A percentile compares a stretch with the other conserved stretches of the same genome.
phyloP scores from a whole-genome alignment of 2,113 vertebrate genomes.

The Nematolebias whitei region DNA sequence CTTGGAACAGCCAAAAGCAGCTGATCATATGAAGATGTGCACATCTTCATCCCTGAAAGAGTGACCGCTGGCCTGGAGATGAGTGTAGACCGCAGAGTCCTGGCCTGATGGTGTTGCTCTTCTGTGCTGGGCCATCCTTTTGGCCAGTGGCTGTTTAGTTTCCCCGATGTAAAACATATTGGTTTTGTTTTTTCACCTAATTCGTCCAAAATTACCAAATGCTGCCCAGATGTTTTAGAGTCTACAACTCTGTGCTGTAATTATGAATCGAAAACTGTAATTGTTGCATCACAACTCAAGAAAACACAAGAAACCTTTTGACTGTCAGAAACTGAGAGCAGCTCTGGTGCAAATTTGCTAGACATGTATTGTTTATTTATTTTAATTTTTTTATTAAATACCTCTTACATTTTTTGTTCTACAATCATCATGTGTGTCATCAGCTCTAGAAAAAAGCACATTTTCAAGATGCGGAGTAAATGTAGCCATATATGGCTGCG shows the following conservation, averaged over 20 bases:
- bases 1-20: too few species aligned
- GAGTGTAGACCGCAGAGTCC: too few species aligned
- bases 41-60: too few species aligned
- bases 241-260: background rate
- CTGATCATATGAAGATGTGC: too few species aligned
- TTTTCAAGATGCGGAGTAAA: slow-evolving; percentile 9
- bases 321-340: background rate
- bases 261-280: background rate
- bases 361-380: too few species aligned
- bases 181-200: background rate
- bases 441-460: slow-evolving; percentile 3
- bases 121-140: too few species aligned
- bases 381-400: too few species aligned
- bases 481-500: background rate
- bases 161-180: too few species aligned
- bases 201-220: background rate
- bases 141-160: too few species aligned
- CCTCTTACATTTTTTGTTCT: background rate
- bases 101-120: too few species aligned
- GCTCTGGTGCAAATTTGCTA: slow-evolving; percentile 12
- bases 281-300: background rate
- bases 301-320: background rate
- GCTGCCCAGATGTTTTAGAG: background rate
- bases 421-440: slow-evolving; percentile 12
- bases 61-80: too few species aligned